Conservation (phyloP, 2,797 vertebrate species). For the Acanthiza pusilla region DNA sequence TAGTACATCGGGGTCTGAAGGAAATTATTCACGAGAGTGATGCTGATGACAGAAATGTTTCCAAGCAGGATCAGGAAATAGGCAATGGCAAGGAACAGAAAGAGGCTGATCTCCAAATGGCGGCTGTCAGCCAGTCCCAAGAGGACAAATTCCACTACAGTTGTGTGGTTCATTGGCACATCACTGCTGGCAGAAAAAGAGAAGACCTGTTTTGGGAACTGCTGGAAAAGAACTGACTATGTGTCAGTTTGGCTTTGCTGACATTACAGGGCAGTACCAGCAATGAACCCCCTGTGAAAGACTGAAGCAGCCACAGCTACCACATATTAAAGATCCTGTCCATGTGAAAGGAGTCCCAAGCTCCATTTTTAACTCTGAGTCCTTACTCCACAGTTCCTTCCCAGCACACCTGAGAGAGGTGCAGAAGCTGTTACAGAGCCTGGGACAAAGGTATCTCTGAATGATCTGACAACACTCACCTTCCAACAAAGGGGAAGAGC, state of each 20-base stretch:
- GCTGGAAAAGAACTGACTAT: neutral
- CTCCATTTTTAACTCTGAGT: neutral
- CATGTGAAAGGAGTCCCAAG: neutral
- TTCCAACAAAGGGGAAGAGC: neutral
- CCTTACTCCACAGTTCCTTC: neutral
- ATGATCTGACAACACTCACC: neutral
- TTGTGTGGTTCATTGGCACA: constrained; percentile 33
- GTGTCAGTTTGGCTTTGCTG: neutral
- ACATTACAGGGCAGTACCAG: neutral
- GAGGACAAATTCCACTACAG: constrained; percentile 40
- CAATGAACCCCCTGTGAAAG: neutral
- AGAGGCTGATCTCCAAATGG: constrained; percentile 12
- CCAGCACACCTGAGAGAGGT: neutral
- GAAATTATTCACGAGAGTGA: neutral
- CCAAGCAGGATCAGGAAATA: constrained; percentile 41
- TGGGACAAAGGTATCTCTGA: neutral
- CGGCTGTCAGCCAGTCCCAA: constrained; percentile 9
- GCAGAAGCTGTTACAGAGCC: neutral
- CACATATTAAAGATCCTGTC: neutral
- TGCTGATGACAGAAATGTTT: constrained; percentile 34
- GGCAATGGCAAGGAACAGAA: constrained; percentile 20
- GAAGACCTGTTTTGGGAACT: neutral
- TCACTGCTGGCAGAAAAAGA: neutral
- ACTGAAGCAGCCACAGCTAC: neutral
- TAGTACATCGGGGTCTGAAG: constrained; percentile 45